Evolutionary conservation across 1,140 invertebrate species (phyloP), one percentile per base, ranked within the genome.

Genomic region (Agraylea sexmaculata): DNA sequence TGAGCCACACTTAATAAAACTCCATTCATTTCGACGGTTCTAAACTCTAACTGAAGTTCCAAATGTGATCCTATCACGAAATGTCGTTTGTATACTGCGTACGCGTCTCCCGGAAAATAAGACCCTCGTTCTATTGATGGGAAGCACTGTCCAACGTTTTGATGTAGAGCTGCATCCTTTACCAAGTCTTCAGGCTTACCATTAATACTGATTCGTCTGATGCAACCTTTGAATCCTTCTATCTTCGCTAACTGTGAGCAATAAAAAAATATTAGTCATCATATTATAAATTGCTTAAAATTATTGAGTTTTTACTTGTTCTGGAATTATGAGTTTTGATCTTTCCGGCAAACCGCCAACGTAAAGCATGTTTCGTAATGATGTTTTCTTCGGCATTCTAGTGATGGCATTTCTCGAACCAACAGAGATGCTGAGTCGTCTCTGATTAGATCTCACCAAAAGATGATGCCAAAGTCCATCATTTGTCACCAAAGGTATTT

Each of bases 381-480:
- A 75, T 33, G 78, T 69, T 53, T 73, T 79, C 45, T 71, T 77
- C 18, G 77, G 74, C 41, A 81, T 68, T 66, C 77, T 76, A n/a
- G 70, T 69, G 12, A 55, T 52, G 3, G 53, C 58, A 43, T 78
- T 77, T 25, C 28, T 37, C 6, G 70, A 63, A 51, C 87, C 81
- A 18, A 90, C 73, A 5, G 69, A 68, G 27, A 91, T 59, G 2
- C 68, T 73, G 15, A 90, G 62, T 45, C 70, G 76, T 34, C 69
- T 70, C 5, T 75, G 70, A 2, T 68, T 62, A 40, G 78, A 78
- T 17, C 63, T 65, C 1, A 84, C 62, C 0, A 65, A 60, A 3
- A 88, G 77, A 30, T 75, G 71, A 60, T 90, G 85, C 89, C 89
- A 94, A 18, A 74, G 66, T 8, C 87, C 88, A 59, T 91, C 84